Percentiles rank a stretch among this genome's conserved stretches.
phyloP scores from a whole-genome alignment of 2,888 invertebrate genomes.

The Eupeodes latifasciatus region DNA sequence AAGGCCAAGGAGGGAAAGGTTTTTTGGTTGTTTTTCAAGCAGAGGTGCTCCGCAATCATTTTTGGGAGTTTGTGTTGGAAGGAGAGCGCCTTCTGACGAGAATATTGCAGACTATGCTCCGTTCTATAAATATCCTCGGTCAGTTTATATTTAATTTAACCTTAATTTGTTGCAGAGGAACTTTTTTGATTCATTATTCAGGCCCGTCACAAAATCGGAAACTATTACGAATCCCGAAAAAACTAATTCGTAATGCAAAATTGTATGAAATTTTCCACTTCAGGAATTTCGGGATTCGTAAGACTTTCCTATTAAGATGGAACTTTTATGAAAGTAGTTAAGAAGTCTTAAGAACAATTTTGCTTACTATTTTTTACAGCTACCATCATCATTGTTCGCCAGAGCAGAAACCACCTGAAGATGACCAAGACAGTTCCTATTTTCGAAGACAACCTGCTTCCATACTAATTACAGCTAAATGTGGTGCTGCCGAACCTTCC shows the following conservation, averaged over 20 bases:
- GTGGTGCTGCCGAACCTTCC: slow-evolving; percentile 86
- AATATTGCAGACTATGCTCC: slow-evolving; percentile 93
- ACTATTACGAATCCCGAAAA: too few relatives aligned
- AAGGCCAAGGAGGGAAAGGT: slow-evolving; percentile 85
- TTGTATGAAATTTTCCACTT: too few relatives aligned
- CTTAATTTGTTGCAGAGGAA: too few relatives aligned
- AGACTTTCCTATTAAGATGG: too few relatives aligned
- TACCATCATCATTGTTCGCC: slow-evolving; percentile 79
- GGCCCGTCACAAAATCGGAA: too few relatives aligned
- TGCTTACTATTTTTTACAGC: slow-evolving; percentile 62
- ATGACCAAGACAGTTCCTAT: slow-evolving; percentile 92
- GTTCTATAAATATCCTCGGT: slow-evolving; percentile 91
- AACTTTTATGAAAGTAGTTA: too few relatives aligned
- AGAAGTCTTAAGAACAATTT: too few relatives aligned
- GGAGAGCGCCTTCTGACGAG: slow-evolving; percentile 94
- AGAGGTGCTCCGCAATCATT: slow-evolving; percentile 87
- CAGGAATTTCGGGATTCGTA: too few relatives aligned
- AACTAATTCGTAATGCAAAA: too few relatives aligned
- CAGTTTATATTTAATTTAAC: slow-evolving; percentile 69
- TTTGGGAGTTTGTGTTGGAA: slow-evolving; percentile 93
- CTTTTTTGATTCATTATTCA: too few relatives aligned
- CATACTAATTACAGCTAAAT: slow-evolving; percentile 87
- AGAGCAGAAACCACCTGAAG: slow-evolving; percentile 84
- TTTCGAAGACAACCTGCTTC: slow-evolving; percentile 91
- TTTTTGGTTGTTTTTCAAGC: slow-evolving; percentile 93